Evolutionary conservation across 2,113 vertebrate genomes (phyloP).

Genomic region (Xyrauchen texanus): DNA sequence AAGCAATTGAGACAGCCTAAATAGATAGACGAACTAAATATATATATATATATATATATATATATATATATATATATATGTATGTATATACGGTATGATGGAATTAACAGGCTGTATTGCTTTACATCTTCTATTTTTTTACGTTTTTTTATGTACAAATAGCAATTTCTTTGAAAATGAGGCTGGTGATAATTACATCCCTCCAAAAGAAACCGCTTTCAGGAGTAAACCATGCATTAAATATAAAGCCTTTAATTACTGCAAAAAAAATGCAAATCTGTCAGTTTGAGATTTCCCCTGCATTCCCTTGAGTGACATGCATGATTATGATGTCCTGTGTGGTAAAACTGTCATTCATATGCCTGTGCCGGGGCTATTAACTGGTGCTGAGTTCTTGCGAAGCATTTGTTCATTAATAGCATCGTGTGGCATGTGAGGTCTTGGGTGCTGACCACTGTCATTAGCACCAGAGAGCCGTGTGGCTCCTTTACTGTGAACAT

Average conservation of each 20-base stretch:
- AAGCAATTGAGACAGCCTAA: no score
- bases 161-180: neutral
- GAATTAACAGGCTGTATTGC: neutral
- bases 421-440: slow-evolving; percentile 41
- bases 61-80: neutral
- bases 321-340: slow-evolving; percentile 11
- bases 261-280: neutral
- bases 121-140: neutral
- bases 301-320: slow-evolving; percentile 31
- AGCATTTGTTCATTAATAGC: neutral
- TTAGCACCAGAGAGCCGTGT: slow-evolving; percentile 57
- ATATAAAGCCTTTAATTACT: slow-evolving; percentile 36
- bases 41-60: no score
- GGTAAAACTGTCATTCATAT: slow-evolving; percentile 23
- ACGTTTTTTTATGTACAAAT: neutral
- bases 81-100: neutral
- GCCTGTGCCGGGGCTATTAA: neutral
- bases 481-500: slow-evolving; percentile 58
- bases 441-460: slow-evolving; percentile 62
- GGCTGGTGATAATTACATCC: no score
- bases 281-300: slow-evolving; percentile 24
- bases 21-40: no score
- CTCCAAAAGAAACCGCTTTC: no score
- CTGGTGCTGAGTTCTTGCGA: slow-evolving; percentile 7
- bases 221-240: neutral